Base-by-base conservation (phyloP, 64 coral and sea anemone species). In the Acropora tenuis region DNA sequence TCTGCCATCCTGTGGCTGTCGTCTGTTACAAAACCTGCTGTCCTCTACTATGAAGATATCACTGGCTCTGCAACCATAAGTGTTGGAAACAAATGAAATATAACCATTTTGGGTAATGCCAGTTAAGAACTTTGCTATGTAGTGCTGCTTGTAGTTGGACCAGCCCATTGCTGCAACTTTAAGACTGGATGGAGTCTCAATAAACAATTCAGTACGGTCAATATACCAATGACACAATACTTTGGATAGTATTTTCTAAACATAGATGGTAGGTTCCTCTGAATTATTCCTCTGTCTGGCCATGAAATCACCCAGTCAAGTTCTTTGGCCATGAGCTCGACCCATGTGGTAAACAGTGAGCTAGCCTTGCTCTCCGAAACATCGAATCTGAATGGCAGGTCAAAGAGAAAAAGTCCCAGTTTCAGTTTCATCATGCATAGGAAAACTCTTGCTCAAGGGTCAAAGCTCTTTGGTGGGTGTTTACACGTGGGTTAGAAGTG, bases 1-100 rank as follows among this genome's bases (percentile, higher is more conserved):
- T 95, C 93, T 5, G 89, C 93, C 88, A 90, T 94, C 82, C 12
- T 79, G 52, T 17, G 93, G 93, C 83, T 95, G 88, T 15, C 88
- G 82, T 4, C 74, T 47, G 47, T 95, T 91, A 40, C 80, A 74
- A 95, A 91, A 67, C n/a, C 77, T 43, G 41, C 74, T 87, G 47
- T 86, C 83, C 18, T 82, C 16, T 48, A 82, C 89, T 80, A 95
- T 91, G 44, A 74, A 77, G 42, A 88, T 10, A 88, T 90, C 89
- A 72, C 67, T 88, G 41, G 81, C 83, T 52, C 93, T 76, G 19
- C 63, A 9, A 67, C 63, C 63, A 67, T 67, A 67, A 65, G 83
- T 66, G 18, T 86, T 66, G 18, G 88, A 91, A 9, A 95, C 75
- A 84, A 86, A 95, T 76, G 88, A 91, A 48, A 90, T 95, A 48